Evolutionary conservation across 2,113 vertebrate species (phyloP).

Genomic region (Zeus faber): DNA sequence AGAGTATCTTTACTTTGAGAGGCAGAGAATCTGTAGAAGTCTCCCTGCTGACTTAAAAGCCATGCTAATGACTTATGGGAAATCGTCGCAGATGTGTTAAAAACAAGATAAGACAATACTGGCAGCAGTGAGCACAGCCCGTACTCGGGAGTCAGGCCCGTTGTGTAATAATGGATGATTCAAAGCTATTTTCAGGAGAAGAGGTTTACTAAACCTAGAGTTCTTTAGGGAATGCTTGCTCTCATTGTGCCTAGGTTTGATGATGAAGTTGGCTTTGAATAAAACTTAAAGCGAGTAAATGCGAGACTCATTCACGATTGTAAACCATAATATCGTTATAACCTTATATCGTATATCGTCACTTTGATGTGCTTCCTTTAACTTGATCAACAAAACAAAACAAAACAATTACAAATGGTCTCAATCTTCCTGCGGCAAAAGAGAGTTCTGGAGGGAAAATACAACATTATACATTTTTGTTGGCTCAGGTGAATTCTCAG

Average conservation of each 20-base stretch:
- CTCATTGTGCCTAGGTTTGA: slow-evolving; percentile 31
- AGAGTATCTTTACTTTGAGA: slow-evolving; percentile 39
- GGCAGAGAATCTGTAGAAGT: slow-evolving; percentile 26
- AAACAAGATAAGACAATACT: slow-evolving; percentile 45
- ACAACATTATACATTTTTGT: too few relatives aligned
- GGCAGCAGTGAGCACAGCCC: too few relatives aligned
- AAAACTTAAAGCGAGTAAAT: too few relatives aligned
- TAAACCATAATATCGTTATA: too few relatives aligned
- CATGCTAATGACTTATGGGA: slow-evolving; percentile 51
- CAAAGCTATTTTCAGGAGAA: slow-evolving; percentile 66
- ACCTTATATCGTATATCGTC: too few relatives aligned
- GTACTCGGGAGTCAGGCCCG: slow-evolving; percentile 17
- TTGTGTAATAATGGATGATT: slow-evolving; percentile 71
- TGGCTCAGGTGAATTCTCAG: too few relatives aligned
- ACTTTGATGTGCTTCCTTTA: too few relatives aligned
- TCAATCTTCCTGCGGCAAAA: too few relatives aligned
- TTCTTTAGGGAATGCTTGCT: slow-evolving; percentile 58
- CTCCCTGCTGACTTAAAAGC: slow-evolving; percentile 42
- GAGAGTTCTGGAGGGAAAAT: too few relatives aligned
- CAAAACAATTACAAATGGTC: too few relatives aligned
- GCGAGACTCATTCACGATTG: too few relatives aligned
- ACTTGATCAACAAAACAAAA: too few relatives aligned
- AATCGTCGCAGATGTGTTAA: slow-evolving; percentile 29
- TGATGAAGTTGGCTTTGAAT: slow-evolving; percentile 33
- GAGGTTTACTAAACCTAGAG: slow-evolving; percentile 46